These are phyloP conservation scores for Ammodytes marinus DNA, from an alignment of 2,113 vertebrate genomes.

Conservation along the genomic window DNA sequence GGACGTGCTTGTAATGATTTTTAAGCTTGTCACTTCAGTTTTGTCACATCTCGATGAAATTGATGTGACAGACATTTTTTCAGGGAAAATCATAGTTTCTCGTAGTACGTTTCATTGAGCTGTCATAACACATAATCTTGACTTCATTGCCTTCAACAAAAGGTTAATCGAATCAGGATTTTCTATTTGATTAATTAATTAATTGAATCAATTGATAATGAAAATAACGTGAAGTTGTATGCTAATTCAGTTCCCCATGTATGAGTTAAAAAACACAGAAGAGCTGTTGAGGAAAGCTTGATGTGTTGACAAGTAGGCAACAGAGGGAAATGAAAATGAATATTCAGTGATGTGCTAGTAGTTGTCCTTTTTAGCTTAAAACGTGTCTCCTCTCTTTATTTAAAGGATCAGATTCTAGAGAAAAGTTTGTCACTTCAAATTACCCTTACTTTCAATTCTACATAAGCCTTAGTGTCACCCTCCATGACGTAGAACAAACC, in stretches of 20 bases:
- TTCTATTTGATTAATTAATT: not conserved
- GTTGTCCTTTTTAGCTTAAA: not conserved
- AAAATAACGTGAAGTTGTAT: not conserved
- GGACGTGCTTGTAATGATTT: constrained; percentile 55
- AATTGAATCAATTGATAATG: not conserved
- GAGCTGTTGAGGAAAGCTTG: not conserved
- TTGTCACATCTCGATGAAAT: constrained; percentile 36
- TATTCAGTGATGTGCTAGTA: not conserved
- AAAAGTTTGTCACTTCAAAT: constrained; percentile 2
- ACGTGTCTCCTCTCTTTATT: not conserved
- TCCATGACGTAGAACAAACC: constrained; percentile 6
- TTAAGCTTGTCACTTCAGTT: constrained; percentile 40
- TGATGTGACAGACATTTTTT: constrained; percentile 14
- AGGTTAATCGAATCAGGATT: not conserved
- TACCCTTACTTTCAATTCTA: not conserved
- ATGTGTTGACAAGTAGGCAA: not conserved
- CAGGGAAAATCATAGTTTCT: constrained; percentile 29
- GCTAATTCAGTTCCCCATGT: not conserved
- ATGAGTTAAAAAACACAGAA: not conserved
- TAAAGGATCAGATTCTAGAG: not conserved
- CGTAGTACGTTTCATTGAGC: not conserved
- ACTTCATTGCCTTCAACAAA: constrained; percentile 4
- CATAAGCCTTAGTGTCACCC: not conserved
- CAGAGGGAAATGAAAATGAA: not conserved
- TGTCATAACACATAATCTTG: constrained; percentile 25